These are phyloP conservation scores for Cosmorhoe ocellata DNA, from an alignment of 2,888 invertebrate species.

Conservation along the genomic window DNA sequence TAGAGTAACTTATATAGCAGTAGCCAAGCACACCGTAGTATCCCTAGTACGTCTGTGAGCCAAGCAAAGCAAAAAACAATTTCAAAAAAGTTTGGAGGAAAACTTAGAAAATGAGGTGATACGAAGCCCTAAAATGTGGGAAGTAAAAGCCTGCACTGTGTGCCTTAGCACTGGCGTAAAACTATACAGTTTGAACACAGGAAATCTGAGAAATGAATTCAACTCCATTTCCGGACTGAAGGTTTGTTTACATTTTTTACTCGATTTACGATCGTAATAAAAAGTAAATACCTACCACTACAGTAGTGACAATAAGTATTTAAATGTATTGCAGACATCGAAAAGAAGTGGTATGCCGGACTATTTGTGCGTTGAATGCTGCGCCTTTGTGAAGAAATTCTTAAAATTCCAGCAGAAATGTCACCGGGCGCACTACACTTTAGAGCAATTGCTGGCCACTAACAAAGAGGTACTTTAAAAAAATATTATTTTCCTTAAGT, in stretches of 20 bases:
- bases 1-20: too few relatives aligned
- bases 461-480: conserved; percentile 53
- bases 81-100: too few relatives aligned
- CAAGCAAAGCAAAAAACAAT: too few relatives aligned
- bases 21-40: too few relatives aligned
- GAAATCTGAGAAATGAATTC: conserved; percentile 57
- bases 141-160: conserved; percentile 63
- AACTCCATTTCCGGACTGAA: conserved; percentile 63
- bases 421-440: conserved; percentile 61
- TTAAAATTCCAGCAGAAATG: conserved; percentile 66
- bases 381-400: conserved; percentile 52
- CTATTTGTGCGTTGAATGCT: conserved; percentile 65
- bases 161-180: conserved; percentile 63
- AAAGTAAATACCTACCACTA: neutral
- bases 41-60: too few relatives aligned
- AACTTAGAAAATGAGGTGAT: conserved; percentile 44
- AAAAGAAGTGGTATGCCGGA: conserved; percentile 59
- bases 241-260: conserved; percentile 43
- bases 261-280: too few relatives aligned
- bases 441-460: conserved; percentile 57
- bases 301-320: too few relatives aligned
- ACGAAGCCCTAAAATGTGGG: conserved; percentile 53
- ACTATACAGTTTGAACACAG: conserved; percentile 56
- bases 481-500: neutral
- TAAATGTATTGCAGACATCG: conserved; percentile 48